Evolutionary conservation across 2,888 invertebrate genomes (phyloP).

Genomic region (Tetheella fluctuosa): DNA sequence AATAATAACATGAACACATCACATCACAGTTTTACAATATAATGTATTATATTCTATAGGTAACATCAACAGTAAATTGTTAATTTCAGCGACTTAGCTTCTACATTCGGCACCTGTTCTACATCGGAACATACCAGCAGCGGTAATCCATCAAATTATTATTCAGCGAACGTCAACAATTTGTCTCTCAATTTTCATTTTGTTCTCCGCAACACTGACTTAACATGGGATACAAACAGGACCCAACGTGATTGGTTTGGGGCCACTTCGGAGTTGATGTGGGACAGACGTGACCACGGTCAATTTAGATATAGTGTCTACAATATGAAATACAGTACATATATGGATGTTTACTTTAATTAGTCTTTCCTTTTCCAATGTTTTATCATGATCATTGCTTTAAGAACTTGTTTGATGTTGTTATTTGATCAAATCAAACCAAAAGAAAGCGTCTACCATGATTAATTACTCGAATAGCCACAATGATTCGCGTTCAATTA

Average conservation of each 20-base stretch:
- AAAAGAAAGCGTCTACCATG: background rate
- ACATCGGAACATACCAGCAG: background rate
- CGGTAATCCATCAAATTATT: constrained; percentile 29
- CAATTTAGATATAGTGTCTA: background rate
- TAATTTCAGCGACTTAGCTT: background rate
- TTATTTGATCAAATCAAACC: background rate
- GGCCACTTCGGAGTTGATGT: constrained; percentile 20
- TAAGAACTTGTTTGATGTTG: no score
- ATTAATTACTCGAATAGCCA: background rate
- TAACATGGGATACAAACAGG: constrained; percentile 8
- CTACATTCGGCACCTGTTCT: background rate
- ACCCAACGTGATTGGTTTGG: constrained; percentile 30
- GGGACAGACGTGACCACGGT: constrained; percentile 13
- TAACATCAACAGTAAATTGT: background rate
- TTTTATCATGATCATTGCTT: no score
- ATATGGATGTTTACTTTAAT: no score
- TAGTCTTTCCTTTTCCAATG: no score
- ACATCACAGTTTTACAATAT: background rate
- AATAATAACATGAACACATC: no score
- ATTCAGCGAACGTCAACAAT: constrained; percentile 28
- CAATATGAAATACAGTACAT: background rate
- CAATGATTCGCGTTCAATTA: no score
- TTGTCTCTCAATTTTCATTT: constrained; percentile 28
- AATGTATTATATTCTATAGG: background rate
- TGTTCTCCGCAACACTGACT: constrained; percentile 16